phyloP scores from a whole-genome alignment of 2,797 vertebrate species.

The Xenopus petersii region DNA sequence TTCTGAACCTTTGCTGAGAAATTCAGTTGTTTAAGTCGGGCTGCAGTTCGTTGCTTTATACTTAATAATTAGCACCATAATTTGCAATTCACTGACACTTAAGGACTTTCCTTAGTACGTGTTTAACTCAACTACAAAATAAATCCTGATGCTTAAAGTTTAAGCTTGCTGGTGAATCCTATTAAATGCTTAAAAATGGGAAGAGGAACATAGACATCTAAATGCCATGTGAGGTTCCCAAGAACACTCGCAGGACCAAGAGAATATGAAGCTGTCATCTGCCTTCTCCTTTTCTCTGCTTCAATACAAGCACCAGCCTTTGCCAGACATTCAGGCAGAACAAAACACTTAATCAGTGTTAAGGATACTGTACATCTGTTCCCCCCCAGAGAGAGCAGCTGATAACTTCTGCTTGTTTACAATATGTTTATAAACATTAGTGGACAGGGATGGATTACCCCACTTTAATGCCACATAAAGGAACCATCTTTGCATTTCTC shows the following conservation, averaged over 20 bases:
- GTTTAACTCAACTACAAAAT: slow-evolving; percentile 24
- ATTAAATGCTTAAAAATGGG: neutral
- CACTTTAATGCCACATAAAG: slow-evolving; percentile 51
- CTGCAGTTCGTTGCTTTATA: no score
- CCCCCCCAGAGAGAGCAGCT: slow-evolving; percentile 61
- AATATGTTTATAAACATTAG: slow-evolving; percentile 65
- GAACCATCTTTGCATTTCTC: no score
- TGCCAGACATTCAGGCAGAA: slow-evolving; percentile 66
- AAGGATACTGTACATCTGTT: slow-evolving; percentile 64
- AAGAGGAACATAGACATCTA: slow-evolving; percentile 50
- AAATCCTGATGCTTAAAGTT: slow-evolving; percentile 32
- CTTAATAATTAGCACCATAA: neutral
- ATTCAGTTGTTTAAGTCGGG: no score
- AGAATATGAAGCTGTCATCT: slow-evolving; percentile 58
- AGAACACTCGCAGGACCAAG: slow-evolving; percentile 56
- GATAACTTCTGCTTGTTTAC: slow-evolving; percentile 64
- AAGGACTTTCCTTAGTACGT: slow-evolving; percentile 18
- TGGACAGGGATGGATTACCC: slow-evolving; percentile 63
- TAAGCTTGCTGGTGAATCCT: slow-evolving; percentile 11
- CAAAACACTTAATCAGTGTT: slow-evolving; percentile 67
- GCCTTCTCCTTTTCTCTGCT: slow-evolving; percentile 42
- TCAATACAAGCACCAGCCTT: slow-evolving; percentile 55
- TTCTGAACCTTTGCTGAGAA: no score
- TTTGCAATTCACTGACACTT: no score
- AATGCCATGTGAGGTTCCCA: slow-evolving; percentile 45